A percentile compares a stretch with the other conserved stretches of the same genome.
Evolutionary conservation across 2,797 vertebrate genomes (phyloP).

Genomic region (Nasua narica): DNA sequence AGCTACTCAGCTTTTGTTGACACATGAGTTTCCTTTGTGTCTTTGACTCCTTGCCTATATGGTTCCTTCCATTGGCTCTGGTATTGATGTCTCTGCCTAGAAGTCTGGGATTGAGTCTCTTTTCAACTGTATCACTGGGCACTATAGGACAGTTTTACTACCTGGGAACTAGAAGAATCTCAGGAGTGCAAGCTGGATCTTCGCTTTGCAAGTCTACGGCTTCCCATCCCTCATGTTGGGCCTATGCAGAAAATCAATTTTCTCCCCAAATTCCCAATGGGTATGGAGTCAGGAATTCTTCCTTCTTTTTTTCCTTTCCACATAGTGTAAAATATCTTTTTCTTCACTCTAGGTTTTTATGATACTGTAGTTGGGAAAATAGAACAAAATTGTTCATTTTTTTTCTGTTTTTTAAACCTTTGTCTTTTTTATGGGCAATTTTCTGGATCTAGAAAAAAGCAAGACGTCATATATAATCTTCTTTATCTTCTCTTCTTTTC

Average conservation of each 20-base stretch:
- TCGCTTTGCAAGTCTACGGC: background rate
- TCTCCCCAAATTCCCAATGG: background rate
- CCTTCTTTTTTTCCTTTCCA: background rate
- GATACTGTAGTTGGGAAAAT: background rate
- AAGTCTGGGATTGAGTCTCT: background rate
- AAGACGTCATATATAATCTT: background rate
- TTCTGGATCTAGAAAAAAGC: background rate
- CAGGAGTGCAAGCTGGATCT: background rate
- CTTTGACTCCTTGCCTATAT: background rate
- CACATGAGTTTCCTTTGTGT: background rate
- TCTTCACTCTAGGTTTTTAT: background rate
- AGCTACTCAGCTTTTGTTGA: background rate
- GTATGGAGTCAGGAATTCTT: background rate
- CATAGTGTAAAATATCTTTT: background rate
- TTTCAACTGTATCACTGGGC: background rate
- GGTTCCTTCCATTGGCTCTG: background rate
- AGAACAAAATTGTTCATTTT: background rate
- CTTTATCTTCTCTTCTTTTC: background rate
- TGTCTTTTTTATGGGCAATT: background rate
- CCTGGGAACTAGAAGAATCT: background rate
- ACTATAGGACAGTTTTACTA: background rate
- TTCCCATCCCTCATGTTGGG: background rate
- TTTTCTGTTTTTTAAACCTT: background rate
- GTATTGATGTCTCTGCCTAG: background rate
- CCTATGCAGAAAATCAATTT: background rate